Evolutionary conservation across 2,888 invertebrate genomes (phyloP).

Genomic region (Cactoblastis cactorum): DNA sequence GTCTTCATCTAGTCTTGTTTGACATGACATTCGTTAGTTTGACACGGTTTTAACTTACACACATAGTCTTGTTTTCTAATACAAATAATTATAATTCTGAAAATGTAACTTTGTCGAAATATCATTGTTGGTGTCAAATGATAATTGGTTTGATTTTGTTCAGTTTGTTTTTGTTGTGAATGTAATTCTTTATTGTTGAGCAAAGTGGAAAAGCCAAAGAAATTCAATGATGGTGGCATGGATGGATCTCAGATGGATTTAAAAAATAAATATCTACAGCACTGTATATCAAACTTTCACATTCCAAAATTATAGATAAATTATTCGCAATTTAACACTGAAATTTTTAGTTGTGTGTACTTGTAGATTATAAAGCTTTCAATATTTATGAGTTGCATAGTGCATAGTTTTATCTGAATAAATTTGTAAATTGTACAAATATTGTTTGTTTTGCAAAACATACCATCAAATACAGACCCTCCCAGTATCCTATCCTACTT

Average conservation of each 20-base stretch:
- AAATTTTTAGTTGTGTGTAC: conserved; percentile 7
- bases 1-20: no score
- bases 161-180: no score
- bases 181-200: no score
- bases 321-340: not conserved
- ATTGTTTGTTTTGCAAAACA: not conserved
- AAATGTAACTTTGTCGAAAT: no score
- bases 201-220: conserved; percentile 3
- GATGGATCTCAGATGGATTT: not conserved
- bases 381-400: conserved; percentile 7
- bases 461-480: not conserved
- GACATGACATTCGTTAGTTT: not conserved
- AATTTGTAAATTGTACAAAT: conserved; percentile 4
- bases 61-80: no score
- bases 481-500: no score
- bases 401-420: conserved; percentile 5
- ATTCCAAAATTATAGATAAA: conserved; percentile 1
- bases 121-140: no score
- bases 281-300: conserved; percentile 11
- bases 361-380: conserved; percentile 12
- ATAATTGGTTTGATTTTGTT: no score
- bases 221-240: not conserved
- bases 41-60: not conserved
- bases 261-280: not conserved
- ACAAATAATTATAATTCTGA: no score